Percentiles rank a stretch among this genome's conserved stretches.
phyloP scores from a whole-genome alignment of 2,797 vertebrate genomes.

The Gouania willdenowi region DNA sequence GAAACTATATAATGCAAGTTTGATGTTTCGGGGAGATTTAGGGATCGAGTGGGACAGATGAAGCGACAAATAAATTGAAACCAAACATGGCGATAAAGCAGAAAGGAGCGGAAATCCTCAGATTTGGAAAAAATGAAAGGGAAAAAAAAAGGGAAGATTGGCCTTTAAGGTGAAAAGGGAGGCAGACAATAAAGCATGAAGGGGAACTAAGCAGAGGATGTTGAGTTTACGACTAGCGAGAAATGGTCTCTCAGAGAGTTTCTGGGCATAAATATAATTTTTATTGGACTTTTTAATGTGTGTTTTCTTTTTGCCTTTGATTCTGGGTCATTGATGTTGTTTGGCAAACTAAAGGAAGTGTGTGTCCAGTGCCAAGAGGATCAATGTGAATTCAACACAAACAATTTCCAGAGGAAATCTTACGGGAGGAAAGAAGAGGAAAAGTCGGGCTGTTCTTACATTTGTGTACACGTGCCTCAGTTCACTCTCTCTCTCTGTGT shows the following conservation, averaged over 20 bases:
- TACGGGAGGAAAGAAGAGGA: constrained; percentile 32
- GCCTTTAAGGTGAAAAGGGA: constrained; percentile 51
- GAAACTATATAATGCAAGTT: constrained; percentile 43
- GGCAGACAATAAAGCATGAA: constrained; percentile 18
- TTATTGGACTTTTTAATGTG: constrained; percentile 45
- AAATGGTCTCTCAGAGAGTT: constrained; percentile 30
- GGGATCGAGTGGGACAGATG: constrained; percentile 23
- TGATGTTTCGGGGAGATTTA: constrained; percentile 48
- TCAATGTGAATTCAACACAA: constrained; percentile 58
- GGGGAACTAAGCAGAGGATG: constrained; percentile 20
- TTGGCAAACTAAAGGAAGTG: constrained; percentile 37
- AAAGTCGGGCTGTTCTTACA: constrained; percentile 17
- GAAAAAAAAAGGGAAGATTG: constrained; percentile 15
- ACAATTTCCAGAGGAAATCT: constrained; percentile 42
- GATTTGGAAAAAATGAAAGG: constrained; percentile 15
- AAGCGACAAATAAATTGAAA: constrained; percentile 53
- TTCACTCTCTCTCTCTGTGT: too few relatives aligned
- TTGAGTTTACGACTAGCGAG: constrained; percentile 26
- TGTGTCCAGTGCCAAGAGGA: constrained; percentile 58
- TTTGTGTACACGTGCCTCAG: too few relatives aligned
- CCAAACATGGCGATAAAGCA: constrained; percentile 55
- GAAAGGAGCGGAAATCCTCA: constrained; percentile 24
- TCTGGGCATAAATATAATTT: constrained; percentile 51
- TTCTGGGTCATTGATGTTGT: constrained; percentile 52
- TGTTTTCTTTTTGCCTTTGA: constrained; percentile 48